These are phyloP conservation scores for Panulirus ornatus DNA, from an alignment of 1,140 invertebrate genomes.

Conservation along the genomic window DNA sequence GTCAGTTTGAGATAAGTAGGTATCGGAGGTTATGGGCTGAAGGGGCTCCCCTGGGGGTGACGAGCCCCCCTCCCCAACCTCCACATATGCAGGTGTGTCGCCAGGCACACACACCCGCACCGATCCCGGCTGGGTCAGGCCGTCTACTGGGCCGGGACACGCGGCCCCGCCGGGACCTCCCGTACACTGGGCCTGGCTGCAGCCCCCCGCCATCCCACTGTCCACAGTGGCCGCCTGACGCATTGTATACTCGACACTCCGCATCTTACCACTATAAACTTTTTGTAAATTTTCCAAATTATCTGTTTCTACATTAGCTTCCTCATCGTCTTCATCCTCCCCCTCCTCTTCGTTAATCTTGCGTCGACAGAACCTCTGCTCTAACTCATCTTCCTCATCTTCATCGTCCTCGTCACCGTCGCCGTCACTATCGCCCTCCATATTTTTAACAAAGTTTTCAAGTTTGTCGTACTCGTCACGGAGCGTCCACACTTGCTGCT, in stretches of 20 bases:
- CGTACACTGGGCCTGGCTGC: slow-evolving; percentile 59
- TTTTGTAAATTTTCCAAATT: slow-evolving; percentile 76
- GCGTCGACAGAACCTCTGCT: slow-evolving; percentile 39
- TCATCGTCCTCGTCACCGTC: slow-evolving; percentile 76
- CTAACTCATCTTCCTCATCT: slow-evolving; percentile 64
- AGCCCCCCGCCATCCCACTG: slow-evolving; percentile 46
- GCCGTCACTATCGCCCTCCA: slow-evolving; percentile 76
- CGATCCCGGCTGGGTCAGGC: slow-evolving; percentile 42
- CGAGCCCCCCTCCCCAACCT: slow-evolving; percentile 33
- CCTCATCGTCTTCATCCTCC: slow-evolving; percentile 79
- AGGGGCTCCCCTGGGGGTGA: slow-evolving; percentile 30
- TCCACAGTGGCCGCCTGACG: slow-evolving; percentile 60
- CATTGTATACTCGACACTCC: slow-evolving; percentile 69
- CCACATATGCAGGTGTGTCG: slow-evolving; percentile 40
- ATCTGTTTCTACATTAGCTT: slow-evolving; percentile 82
- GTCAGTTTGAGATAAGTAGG: slow-evolving; percentile 71
- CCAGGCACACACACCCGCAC: slow-evolving; percentile 60
- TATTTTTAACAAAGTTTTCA: slow-evolving; percentile 85
- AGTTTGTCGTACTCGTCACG: slow-evolving; percentile 92
- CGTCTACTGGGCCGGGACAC: slow-evolving; percentile 51
- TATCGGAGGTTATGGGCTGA: slow-evolving; percentile 56
- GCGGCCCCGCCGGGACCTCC: slow-evolving; percentile 9
- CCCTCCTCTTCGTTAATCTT: slow-evolving; percentile 64
- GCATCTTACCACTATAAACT: slow-evolving; percentile 75
- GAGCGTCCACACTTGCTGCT: slow-evolving; percentile 90